Conservation (phyloP, 2,113 vertebrate genomes). For the Pelmatolapia mariae region DNA sequence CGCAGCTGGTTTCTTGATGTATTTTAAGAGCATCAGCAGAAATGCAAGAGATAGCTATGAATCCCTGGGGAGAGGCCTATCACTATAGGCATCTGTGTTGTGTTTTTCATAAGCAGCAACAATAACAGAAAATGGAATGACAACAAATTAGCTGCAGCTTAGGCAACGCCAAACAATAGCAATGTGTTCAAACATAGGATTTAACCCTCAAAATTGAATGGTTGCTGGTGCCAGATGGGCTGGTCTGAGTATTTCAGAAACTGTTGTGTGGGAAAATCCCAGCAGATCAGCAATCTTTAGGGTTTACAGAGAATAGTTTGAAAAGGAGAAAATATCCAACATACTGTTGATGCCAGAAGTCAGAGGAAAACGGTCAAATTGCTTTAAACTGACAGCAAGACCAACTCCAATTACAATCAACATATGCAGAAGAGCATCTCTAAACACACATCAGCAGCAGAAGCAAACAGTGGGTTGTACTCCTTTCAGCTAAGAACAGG, state of each 20-base stretch:
- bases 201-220: not conserved
- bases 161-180: not conserved
- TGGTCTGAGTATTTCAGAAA: not conserved
- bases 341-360: not conserved
- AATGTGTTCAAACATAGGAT: not conserved
- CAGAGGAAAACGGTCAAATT: not conserved
- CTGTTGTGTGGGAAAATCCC: not conserved
- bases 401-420: not conserved
- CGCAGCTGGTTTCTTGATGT: constrained; percentile 49
- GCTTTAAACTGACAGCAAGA: not conserved
- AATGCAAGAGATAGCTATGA: constrained; percentile 57
- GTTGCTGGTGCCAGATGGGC: not conserved
- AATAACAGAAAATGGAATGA: constrained; percentile 31
- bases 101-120: constrained; percentile 30
- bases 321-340: not conserved
- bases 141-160: not conserved
- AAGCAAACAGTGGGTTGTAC: not conserved
- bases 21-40: constrained; percentile 68
- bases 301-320: not conserved
- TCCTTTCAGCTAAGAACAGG: not conserved
- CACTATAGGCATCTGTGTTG: constrained; percentile 60
- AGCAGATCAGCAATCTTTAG: not conserved
- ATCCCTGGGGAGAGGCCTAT: constrained; percentile 38
- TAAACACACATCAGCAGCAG: not conserved
- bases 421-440: not conserved